A percentile compares a stretch with the other conserved stretches of the same genome.
phyloP scores from a whole-genome alignment of 2,888 invertebrate species.

The Limnephilus auricula region DNA sequence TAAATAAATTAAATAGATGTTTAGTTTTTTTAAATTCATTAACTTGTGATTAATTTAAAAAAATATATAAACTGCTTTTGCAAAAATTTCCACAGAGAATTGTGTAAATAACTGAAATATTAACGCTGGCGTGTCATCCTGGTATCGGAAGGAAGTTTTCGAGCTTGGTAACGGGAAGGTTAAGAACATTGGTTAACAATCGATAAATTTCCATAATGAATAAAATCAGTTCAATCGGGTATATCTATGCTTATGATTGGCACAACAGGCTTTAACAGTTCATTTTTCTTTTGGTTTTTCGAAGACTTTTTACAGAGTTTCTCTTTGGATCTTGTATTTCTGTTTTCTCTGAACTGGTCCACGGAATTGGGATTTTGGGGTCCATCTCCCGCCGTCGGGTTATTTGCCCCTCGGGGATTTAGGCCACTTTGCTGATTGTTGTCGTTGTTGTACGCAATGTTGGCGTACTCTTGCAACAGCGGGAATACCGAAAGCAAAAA shows the following conservation, averaged over 20 bases:
- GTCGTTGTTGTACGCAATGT: slow-evolving; percentile 94
- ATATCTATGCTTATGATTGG: slow-evolving; percentile 94
- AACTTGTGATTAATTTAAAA: no score
- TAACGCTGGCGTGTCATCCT: not conserved
- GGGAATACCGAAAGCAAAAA: slow-evolving; percentile 97
- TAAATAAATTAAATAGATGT: no score
- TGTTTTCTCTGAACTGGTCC: slow-evolving; percentile 75
- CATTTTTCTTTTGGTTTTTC: slow-evolving; percentile 86
- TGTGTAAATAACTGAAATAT: not conserved
- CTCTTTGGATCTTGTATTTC: slow-evolving; percentile 73
- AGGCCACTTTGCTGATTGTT: slow-evolving; percentile 69
- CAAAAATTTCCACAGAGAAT: not conserved
- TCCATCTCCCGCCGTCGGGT: slow-evolving; percentile 33
- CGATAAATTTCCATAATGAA: slow-evolving; percentile 5
- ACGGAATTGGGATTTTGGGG: slow-evolving; percentile 69
- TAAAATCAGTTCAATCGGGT: slow-evolving; percentile 84
- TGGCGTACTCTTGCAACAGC: slow-evolving; percentile 97
- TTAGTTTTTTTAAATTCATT: no score
- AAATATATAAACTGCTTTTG: no score
- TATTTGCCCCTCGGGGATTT: slow-evolving; percentile 70
- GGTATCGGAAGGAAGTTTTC: not conserved
- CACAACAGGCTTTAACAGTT: slow-evolving; percentile 90
- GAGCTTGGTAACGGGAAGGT: not conserved
- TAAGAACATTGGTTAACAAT: slow-evolving; percentile 13
- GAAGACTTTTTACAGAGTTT: slow-evolving; percentile 81